Evolutionary conservation across 2,797 vertebrate genomes (phyloP).

Genomic region (Gallinago solitaria): DNA sequence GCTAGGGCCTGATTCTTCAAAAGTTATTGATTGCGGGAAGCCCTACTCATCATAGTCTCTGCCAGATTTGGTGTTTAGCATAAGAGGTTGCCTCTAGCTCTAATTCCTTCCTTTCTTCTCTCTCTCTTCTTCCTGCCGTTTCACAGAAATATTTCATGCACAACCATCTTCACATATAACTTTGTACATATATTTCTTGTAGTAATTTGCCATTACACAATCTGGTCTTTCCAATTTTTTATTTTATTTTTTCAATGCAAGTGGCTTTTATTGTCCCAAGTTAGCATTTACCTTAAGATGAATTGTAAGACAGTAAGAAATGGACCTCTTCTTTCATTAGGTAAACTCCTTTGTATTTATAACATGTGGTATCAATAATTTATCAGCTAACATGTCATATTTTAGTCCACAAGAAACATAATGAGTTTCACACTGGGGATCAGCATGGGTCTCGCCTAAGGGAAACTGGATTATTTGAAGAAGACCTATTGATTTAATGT

Average conservation of each 20-base stretch:
- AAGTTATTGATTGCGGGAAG: background rate
- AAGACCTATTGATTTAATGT: constrained; percentile 41
- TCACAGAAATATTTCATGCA: background rate
- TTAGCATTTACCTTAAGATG: background rate
- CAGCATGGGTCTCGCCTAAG: background rate
- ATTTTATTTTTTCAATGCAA: background rate
- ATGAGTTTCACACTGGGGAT: background rate
- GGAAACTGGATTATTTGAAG: constrained; percentile 48
- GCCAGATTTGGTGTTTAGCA: background rate
- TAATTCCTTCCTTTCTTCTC: background rate
- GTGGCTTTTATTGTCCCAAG: background rate
- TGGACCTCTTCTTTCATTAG: background rate
- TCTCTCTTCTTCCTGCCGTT: background rate
- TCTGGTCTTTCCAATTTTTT: background rate
- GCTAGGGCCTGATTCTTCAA: background rate
- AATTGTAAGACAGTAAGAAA: constrained; percentile 12
- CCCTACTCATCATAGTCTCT: background rate
- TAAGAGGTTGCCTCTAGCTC: background rate
- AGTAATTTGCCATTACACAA: background rate
- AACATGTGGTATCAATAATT: background rate
- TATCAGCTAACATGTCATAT: constrained; percentile 28
- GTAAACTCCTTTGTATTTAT: background rate
- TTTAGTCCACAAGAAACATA: constrained; percentile 6
- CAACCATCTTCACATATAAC: background rate
- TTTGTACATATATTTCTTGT: background rate